These are phyloP conservation scores for Scaptomyza graminum DNA, from an alignment of 1,140 invertebrate species.

Conservation along the genomic window DNA sequence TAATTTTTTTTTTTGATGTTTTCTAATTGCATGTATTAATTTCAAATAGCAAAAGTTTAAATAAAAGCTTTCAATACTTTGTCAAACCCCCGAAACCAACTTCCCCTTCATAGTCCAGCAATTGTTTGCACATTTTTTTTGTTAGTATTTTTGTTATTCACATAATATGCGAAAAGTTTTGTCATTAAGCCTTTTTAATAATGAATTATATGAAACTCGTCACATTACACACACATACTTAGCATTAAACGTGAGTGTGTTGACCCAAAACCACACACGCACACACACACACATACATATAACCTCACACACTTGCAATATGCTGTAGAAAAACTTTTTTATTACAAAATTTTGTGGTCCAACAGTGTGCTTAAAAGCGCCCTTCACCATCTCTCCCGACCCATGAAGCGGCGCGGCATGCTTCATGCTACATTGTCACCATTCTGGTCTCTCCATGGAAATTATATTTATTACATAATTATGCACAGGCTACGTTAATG, in stretches of 20 bases:
- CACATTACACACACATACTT: conserved; percentile 22
- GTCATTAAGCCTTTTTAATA: conserved; percentile 80
- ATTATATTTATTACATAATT: conserved; percentile 80
- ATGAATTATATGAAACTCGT: conserved; percentile 65
- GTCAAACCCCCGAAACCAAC: not conserved
- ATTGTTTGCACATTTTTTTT: conserved; percentile 43
- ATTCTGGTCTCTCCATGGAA: conserved; percentile 58
- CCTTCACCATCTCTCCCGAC: not conserved
- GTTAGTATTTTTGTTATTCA: conserved; percentile 53
- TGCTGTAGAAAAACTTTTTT: conserved; percentile 20
- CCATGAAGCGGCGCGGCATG: not conserved
- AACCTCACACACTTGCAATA: conserved; percentile 1
- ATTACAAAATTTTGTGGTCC: conserved; percentile 27
- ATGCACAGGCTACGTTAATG: conserved; percentile 54
- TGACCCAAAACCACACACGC: conserved; percentile 51
- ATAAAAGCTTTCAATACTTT: not conserved
- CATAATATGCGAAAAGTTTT: conserved; percentile 74
- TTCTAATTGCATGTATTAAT: not conserved
- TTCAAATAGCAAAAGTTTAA: conserved; percentile 10
- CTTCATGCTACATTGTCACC: conserved; percentile 18
- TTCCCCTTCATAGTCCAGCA: not conserved
- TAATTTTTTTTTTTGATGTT: not conserved
- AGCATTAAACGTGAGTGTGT: conserved; percentile 29
- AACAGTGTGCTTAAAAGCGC: conserved; percentile 5
- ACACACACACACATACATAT: conserved; percentile 2